Base-by-base conservation (phyloP, 2,797 vertebrate genomes). In the Helarctos malayanus region DNA sequence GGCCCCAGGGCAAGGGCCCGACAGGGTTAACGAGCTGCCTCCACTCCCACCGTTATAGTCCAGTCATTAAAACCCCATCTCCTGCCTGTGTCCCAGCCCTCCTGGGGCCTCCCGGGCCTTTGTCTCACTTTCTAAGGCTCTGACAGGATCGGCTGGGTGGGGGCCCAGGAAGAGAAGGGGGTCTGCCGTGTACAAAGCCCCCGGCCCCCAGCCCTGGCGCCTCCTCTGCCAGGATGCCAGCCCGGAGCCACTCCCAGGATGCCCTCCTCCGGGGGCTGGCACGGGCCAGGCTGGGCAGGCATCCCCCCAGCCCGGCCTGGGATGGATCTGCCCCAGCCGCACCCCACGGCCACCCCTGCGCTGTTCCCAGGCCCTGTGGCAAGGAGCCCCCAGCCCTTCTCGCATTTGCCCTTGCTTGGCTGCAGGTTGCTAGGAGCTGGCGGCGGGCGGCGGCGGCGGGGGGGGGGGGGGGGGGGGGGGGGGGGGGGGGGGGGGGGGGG, bases 81-180 rank as follows among this genome's bases (percentile, higher is more conserved):
- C 96, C 96, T 84, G 97, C 93, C 76, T 76, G 80, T 23, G 94
- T 93, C 95, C 94, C 25, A 1, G 95, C 78, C 96, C 91, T 89
- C 95, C 90, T 19, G 9, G 96, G 96, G 97, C 96, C 97, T 96
- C 95, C 89, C 10, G 0, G 76, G 87, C 95, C 94, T 97, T 97
- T 97, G 97, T 97, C 90, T 97, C 54, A 32, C 95, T 98, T 96
- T 98, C 96, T 97, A 92, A 98, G 97, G 92, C 96, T 97, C 86
- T 95, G 95, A 97, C 96, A 95, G 97, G 92, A 95, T 83, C 2
- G 21, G 78, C 75, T 0, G 75, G 92, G 94, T 91, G 95, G 96
- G 97, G 97, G 95, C 91, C 92, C 90, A 94, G 97, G 97, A 97
- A 96, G 96, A 85, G 81, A 86, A 57, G 80, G 91, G 83, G 80